Evolutionary conservation across 1,140 invertebrate species (phyloP).

Genomic region (Papilio xuthus): DNA sequence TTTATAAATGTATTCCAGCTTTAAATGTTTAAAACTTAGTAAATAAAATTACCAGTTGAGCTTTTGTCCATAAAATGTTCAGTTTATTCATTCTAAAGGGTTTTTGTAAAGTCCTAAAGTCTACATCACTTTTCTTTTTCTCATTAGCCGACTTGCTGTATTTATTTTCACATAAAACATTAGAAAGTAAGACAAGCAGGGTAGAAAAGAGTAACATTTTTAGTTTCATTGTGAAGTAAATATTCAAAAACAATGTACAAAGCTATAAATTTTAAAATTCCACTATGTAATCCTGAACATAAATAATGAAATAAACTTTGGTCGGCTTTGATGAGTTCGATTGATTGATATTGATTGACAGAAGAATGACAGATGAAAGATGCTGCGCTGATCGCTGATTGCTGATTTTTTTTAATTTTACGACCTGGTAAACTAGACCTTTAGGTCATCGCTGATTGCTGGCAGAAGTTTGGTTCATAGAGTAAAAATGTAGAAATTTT

Average conservation of each 20-base stretch:
- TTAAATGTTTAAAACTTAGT: background rate
- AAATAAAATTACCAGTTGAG: slow-evolving; percentile 85
- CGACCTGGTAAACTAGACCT: too few relatives aligned
- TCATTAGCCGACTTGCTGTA: slow-evolving; percentile 83
- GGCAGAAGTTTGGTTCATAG: too few relatives aligned
- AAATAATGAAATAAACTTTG: background rate
- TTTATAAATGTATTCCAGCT: background rate
- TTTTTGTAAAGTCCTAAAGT: slow-evolving; percentile 85
- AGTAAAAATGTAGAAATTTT: background rate
- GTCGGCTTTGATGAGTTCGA: background rate
- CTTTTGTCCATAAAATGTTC: slow-evolving; percentile 92
- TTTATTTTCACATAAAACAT: slow-evolving; percentile 79
- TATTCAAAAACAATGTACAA: background rate
- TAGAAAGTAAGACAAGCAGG: slow-evolving; percentile 41
- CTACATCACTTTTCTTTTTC: slow-evolving; percentile 73
- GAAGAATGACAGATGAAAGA: background rate
- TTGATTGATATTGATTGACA: background rate
- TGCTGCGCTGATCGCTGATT: too few relatives aligned
- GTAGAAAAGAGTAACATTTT: background rate
- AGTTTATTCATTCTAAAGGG: slow-evolving; percentile 93
- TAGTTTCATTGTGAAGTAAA: background rate
- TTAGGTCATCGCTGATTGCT: too few relatives aligned
- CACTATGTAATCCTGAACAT: background rate
- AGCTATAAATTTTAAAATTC: background rate
- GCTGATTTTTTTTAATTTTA: too few relatives aligned